A percentile compares a stretch with the other conserved stretches of the same genome.
Conservation (phyloP, 2,888 invertebrate genomes). For the Cabera pusaria region DNA sequence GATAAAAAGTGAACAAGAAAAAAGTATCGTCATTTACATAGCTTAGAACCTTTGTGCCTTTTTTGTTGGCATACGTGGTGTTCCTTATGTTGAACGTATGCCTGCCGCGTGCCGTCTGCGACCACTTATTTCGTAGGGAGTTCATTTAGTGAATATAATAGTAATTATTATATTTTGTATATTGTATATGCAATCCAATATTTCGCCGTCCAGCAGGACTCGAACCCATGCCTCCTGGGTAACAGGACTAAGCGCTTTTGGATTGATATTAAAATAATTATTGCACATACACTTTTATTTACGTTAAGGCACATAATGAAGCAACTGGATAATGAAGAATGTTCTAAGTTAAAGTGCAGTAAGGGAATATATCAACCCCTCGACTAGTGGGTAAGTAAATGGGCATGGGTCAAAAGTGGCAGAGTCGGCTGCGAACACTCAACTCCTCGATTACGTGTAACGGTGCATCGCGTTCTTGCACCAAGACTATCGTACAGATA, state of each 20-base stretch:
- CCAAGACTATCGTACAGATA: constrained; percentile 44
- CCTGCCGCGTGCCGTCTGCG: constrained; percentile 47
- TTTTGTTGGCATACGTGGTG: constrained; percentile 50
- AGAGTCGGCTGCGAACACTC: constrained; percentile 80
- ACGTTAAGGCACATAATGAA: no score
- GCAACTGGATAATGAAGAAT: no score
- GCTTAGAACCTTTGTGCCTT: constrained; percentile 53
- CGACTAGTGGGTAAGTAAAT: constrained; percentile 30
- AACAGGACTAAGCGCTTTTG: no score
- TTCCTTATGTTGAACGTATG: constrained; percentile 47
- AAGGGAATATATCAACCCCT: no score
- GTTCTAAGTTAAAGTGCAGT: no score
- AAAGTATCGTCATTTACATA: constrained; percentile 60
- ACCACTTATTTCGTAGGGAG: constrained; percentile 5
- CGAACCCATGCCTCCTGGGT: no score
- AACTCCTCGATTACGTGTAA: constrained; percentile 74
- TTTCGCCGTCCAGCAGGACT: no score
- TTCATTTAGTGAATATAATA: no score
- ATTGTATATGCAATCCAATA: no score
- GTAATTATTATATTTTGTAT: no score
- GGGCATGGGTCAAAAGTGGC: constrained; percentile 50
- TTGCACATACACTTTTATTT: no score
- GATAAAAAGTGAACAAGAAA: constrained; percentile 65
- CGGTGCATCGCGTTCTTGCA: constrained; percentile 62
- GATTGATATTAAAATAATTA: no score